phyloP scores from a whole-genome alignment of 2,888 invertebrate genomes.

The Oegoconia quadripuncta region DNA sequence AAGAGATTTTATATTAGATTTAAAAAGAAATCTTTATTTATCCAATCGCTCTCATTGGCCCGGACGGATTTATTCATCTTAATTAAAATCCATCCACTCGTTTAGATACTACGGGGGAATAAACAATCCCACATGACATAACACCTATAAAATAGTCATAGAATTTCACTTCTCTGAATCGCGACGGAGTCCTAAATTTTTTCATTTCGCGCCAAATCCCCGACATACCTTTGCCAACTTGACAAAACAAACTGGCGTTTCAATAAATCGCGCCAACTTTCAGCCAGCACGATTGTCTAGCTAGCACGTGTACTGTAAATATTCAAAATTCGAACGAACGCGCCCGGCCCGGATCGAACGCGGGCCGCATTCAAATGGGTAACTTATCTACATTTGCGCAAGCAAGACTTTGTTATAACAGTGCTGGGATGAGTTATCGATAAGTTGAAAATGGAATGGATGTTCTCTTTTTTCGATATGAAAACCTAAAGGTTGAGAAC shows the following conservation, averaged over 20 bases:
- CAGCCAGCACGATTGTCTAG: constrained; percentile 34
- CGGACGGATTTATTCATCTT: no score
- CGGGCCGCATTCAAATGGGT: constrained; percentile 62
- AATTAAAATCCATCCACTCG: no score
- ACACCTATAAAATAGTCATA: no score
- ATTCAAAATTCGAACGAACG: constrained; percentile 45
- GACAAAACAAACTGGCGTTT: constrained; percentile 19
- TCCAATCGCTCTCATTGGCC: no score
- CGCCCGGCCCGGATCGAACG: constrained; percentile 31
- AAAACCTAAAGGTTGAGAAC: no score
- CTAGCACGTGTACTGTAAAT: constrained; percentile 46
- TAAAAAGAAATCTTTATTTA: no score
- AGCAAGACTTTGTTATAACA: constrained; percentile 2
- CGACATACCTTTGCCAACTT: background rate
- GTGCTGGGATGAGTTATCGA: constrained; percentile 5
- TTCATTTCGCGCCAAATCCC: background rate
- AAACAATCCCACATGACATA: no score
- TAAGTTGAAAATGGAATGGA: background rate
- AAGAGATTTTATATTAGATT: no score
- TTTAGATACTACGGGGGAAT: no score
- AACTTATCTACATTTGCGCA: constrained; percentile 48
- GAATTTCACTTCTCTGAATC: no score
- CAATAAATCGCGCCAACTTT: constrained; percentile 40
- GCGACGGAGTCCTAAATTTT: no score
- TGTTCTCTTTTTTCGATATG: no score